phyloP scores from a whole-genome alignment of 2,113 vertebrate species.

The Gopherus flavomarginatus region DNA sequence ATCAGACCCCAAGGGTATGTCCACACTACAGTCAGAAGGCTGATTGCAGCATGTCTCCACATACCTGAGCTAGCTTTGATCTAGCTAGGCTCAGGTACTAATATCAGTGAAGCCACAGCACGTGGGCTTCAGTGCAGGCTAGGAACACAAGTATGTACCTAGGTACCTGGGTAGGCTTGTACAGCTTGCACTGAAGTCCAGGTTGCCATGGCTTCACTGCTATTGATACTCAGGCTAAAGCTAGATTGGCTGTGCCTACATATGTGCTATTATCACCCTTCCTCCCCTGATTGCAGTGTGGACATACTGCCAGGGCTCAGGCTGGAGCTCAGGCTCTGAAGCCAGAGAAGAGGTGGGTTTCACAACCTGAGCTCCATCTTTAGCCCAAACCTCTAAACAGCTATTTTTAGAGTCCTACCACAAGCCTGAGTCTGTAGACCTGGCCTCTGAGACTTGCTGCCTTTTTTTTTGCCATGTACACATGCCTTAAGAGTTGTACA shows the following conservation, averaged over 20 bases:
- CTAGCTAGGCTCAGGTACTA: neutral
- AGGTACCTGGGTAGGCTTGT: neutral
- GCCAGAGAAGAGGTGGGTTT: neutral
- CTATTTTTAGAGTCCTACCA: neutral
- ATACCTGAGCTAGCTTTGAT: neutral
- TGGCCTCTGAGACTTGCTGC: too few species aligned
- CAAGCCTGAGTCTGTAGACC: neutral
- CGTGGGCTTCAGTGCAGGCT: neutral
- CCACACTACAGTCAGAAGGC: neutral
- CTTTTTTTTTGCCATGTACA: neutral
- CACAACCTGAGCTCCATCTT: neutral
- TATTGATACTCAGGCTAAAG: too few species aligned
- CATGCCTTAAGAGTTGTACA: neutral
- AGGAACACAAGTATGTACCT: neutral
- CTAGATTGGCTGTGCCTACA: too few species aligned
- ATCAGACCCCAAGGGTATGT: neutral
- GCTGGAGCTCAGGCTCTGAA: neutral
- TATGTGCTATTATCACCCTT: too few species aligned
- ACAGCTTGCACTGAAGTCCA: neutral
- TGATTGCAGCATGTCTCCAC: neutral
- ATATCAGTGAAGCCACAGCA: neutral
- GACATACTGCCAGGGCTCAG: neutral
- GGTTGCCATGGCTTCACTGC: too few species aligned
- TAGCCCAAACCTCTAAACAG: neutral
- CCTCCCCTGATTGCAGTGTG: neutral